Percentiles rank a stretch among this genome's conserved stretches.
phyloP scores from a whole-genome alignment of 1,140 invertebrate species.

The Copidosoma floridanum region DNA sequence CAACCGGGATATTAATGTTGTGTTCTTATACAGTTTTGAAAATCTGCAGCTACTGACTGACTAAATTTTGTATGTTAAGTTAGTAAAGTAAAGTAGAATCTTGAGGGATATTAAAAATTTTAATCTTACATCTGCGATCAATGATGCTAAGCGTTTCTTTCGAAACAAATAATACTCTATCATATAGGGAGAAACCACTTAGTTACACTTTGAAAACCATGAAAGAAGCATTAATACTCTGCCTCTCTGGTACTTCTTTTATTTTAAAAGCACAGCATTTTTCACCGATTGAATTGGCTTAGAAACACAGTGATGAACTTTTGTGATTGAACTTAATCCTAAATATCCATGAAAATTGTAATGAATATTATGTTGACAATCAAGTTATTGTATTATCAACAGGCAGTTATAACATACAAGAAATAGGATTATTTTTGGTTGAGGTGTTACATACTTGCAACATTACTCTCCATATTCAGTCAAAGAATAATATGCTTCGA shows the following conservation, averaged over 20 bases:
- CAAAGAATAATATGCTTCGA: no score
- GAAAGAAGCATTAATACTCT: conserved; percentile 14
- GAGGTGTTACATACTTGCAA: no score
- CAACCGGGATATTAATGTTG: conserved; percentile 29
- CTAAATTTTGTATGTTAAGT: conserved; percentile 27
- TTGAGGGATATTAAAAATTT: conserved; percentile 16
- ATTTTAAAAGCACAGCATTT: neutral
- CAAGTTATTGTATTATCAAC: no score
- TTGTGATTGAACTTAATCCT: no score
- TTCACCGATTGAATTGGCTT: neutral
- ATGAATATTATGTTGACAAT: no score
- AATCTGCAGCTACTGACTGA: conserved; percentile 34
- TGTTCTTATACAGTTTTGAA: conserved; percentile 35
- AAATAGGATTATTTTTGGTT: no score
- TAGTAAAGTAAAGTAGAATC: conserved; percentile 16
- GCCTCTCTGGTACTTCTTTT: conserved; percentile 13
- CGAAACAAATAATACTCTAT: neutral
- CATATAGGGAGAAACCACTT: neutral
- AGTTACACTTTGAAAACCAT: neutral
- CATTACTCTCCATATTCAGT: no score
- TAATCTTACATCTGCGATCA: conserved; percentile 19
- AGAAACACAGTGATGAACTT: no score
- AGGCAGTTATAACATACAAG: no score
- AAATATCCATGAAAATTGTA: no score
- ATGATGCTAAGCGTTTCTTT: conserved; percentile 22